phyloP scores from a whole-genome alignment of 2,888 invertebrate genomes.

The Elegia similella region DNA sequence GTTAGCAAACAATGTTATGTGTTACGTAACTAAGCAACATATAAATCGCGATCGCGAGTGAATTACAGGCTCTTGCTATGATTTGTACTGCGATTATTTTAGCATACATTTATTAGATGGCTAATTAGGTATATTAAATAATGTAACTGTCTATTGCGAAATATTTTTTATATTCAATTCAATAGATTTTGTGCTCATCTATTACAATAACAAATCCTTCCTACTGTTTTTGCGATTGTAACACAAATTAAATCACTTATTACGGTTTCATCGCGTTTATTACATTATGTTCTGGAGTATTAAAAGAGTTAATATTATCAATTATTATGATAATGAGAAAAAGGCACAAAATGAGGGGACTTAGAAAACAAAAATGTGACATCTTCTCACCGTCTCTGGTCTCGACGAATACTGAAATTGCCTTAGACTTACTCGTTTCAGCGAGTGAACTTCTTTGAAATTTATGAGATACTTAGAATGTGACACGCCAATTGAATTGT shows the following conservation, averaged over 20 bases:
- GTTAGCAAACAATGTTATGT: too few species aligned
- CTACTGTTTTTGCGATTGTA: too few species aligned
- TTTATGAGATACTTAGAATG: constrained; percentile 12
- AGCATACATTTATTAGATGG: too few species aligned
- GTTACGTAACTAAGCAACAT: not conserved
- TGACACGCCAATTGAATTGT: constrained; percentile 5
- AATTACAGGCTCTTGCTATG: constrained; percentile 3
- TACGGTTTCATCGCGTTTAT: too few species aligned
- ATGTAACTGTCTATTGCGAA: too few species aligned
- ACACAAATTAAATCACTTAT: too few species aligned
- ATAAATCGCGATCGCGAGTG: constrained; percentile 5
- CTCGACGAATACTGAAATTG: constrained; percentile 3
- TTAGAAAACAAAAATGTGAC: constrained; percentile 3
- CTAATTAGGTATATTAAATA: too few species aligned
- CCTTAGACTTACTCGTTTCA: constrained; percentile 2
- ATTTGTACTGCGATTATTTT: not conserved
- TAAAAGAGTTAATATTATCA: not conserved
- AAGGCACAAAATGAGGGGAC: not conserved
- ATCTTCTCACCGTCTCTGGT: not conserved
- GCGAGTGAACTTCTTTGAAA: constrained; percentile 2
- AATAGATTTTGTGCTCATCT: too few species aligned
- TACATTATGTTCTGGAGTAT: not conserved
- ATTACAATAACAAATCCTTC: too few species aligned
- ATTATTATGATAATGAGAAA: constrained; percentile 3
- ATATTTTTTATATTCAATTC: too few species aligned